These are phyloP conservation scores for Drosophila nigromelanica DNA, from an alignment of 1,140 invertebrate species.

Conservation along the genomic window DNA sequence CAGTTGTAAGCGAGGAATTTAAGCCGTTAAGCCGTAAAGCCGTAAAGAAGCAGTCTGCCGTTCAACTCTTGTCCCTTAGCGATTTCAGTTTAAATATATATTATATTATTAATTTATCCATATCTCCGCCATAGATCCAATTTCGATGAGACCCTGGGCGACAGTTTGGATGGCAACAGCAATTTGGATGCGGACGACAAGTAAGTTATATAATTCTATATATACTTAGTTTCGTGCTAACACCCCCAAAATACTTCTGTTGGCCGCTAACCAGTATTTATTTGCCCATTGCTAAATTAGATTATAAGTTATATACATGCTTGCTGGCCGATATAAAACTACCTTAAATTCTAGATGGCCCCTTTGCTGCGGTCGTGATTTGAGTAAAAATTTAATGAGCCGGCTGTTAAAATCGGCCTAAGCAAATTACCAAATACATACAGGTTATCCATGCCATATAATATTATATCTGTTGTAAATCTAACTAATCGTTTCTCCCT, in stretches of 20 bases:
- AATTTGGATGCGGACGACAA: conserved; percentile 62
- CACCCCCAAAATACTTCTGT: conserved; percentile 35
- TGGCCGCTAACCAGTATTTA: conserved; percentile 56
- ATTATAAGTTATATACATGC: conserved; percentile 34
- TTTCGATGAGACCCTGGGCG: conserved; percentile 67
- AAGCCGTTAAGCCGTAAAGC: too few relatives aligned
- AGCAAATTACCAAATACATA: conserved; percentile 53
- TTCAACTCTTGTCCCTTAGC: too few relatives aligned
- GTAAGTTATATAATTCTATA: conserved; percentile 43
- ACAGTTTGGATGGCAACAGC: conserved; percentile 69
- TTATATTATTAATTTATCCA: background rate
- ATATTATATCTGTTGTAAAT: background rate
- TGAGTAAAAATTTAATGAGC: conserved; percentile 51
- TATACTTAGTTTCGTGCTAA: conserved; percentile 22
- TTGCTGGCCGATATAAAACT: conserved; percentile 55
- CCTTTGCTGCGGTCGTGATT: conserved; percentile 61
- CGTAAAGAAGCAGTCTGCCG: too few relatives aligned
- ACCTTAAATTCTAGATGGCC: conserved; percentile 69
- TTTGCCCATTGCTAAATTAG: conserved; percentile 47
- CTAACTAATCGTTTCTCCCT: conserved; percentile 9
- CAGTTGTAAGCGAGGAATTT: too few relatives aligned
- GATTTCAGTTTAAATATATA: too few relatives aligned
- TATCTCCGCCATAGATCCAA: conserved; percentile 47
- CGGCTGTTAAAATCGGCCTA: conserved; percentile 48
- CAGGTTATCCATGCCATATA: conserved; percentile 61